Evolutionary conservation across 2,888 invertebrate species (phyloP), one percentile per base, ranked within the genome.

Genomic region (Coenonympha glycerion): DNA sequence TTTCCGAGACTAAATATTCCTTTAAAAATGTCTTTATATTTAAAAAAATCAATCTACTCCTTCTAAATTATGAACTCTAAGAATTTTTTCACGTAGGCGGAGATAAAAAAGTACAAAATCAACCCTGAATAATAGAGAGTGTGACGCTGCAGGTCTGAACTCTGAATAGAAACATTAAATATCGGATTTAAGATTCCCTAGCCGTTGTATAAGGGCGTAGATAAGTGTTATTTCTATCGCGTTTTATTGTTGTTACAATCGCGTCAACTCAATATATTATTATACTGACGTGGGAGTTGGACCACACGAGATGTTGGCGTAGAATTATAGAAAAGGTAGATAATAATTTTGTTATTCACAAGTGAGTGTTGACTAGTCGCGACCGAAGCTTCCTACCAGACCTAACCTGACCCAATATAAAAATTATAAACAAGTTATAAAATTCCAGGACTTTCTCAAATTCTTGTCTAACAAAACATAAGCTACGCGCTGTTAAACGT

Each of bases 201-300:
- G 24, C 21, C 26, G 24, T 26, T n/a, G 39, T 40, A 22, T n/a
- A 18, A 34, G 37, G 8, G 15, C 21, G n/a, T 6, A 40, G 16
- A 16, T n/a, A 26, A 24, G 19, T 40, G 39, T 40, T 40, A 40
- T 40, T 40, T 40, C 24, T 40, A 26, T 40, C 39, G 9, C 24
- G 15, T 24, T 24, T 24, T 5, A 40, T 40, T 40, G 39, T 40
- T 40, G 39, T 26, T 26, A 24, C 26, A 40, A 40, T 26, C 39
- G 9, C 39, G 8, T 1, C 24, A n/a, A 16, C 26, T 16, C 15
- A 21, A 6, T 6, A 15, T 13, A 15, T 19, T 19, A 3, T 1
- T 6, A 19, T n/a, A 4, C 3, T 1, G 36, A 6, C 11, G 15
- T 5, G 19, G 6, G 1, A 19, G 21, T 19, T 21, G 19, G 6